Evolutionary conservation across 2,888 invertebrate genomes (phyloP).

Genomic region (Arrhopalites spinosus): DNA sequence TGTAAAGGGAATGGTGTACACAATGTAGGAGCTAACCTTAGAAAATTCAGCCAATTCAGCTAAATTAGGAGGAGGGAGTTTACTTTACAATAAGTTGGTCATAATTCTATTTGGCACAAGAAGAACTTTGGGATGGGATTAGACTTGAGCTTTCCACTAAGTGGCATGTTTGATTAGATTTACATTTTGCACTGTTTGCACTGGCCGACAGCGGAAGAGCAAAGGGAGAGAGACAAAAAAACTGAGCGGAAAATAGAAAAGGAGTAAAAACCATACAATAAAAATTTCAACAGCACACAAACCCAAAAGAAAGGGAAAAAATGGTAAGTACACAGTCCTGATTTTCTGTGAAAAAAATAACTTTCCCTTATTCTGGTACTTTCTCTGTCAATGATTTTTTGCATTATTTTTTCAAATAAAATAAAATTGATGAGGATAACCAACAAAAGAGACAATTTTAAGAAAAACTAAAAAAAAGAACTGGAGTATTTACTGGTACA

Average conservation of each 20-base stretch:
- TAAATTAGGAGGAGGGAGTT: conserved; percentile 62
- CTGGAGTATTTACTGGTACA: too few species aligned
- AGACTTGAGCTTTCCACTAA: conserved; percentile 20
- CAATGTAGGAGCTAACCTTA: too few species aligned
- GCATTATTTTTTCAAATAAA: too few species aligned
- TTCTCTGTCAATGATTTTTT: too few species aligned
- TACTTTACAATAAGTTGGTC: conserved; percentile 64
- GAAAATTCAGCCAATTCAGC: conserved; percentile 32
- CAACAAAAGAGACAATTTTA: too few species aligned
- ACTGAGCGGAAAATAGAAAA: not conserved
- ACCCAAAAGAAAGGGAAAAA: not conserved
- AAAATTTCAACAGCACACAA: not conserved
- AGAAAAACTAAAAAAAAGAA: too few species aligned
- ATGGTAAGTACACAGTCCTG: too few species aligned
- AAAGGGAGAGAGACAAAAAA: not conserved
- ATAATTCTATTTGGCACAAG: conserved; percentile 62
- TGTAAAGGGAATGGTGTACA: not conserved
- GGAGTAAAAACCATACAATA: not conserved
- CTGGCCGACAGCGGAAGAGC: not conserved
- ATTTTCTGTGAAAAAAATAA: too few species aligned
- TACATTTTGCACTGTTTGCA: conserved; percentile 46
- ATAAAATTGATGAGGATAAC: too few species aligned
- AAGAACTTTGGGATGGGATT: conserved; percentile 61
- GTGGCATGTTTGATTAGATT: conserved; percentile 54
- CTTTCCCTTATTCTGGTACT: too few species aligned